Percentiles rank a stretch among this genome's conserved stretches.
Conservation (phyloP, 2,888 invertebrate species). For the Caenorhabditis uteleia region DNA sequence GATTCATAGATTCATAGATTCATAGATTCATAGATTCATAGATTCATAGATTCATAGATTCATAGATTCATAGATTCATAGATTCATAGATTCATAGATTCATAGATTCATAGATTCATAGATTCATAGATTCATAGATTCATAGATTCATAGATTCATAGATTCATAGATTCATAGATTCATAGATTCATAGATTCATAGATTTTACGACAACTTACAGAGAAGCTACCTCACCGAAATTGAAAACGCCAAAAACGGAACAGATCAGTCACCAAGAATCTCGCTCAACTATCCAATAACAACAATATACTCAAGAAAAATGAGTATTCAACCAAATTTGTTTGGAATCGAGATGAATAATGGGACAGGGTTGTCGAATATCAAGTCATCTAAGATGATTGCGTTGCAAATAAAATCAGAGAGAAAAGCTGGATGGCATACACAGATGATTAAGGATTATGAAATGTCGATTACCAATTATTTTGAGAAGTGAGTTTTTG, state of each 20-base stretch:
- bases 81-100: too few species aligned
- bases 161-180: too few species aligned
- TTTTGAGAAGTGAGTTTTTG: conserved; percentile 51
- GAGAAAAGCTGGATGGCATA: conserved; percentile 60
- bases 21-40: too few species aligned
- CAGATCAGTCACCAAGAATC: conserved; percentile 41
- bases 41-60: too few species aligned
- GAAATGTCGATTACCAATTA: conserved; percentile 61
- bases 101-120: too few species aligned
- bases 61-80: too few species aligned
- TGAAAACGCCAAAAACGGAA: conserved; percentile 20
- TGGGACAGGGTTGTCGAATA: conserved; percentile 33
- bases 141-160: too few species aligned
- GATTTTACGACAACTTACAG: too few species aligned
- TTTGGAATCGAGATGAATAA: conserved; percentile 58
- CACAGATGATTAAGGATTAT: conserved; percentile 57
- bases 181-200: too few species aligned
- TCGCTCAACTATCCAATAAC: conserved; percentile 59
- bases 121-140: too few species aligned
- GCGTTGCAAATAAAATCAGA: conserved; percentile 61
- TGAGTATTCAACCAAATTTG: conserved; percentile 64
- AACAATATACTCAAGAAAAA: conserved; percentile 56
- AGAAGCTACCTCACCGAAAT: conserved; percentile 26
- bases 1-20: too few species aligned
- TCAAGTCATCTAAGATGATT: conserved; percentile 47